phyloP scores from a whole-genome alignment of 2,113 vertebrate species.

The Henicopernis longicauda region DNA sequence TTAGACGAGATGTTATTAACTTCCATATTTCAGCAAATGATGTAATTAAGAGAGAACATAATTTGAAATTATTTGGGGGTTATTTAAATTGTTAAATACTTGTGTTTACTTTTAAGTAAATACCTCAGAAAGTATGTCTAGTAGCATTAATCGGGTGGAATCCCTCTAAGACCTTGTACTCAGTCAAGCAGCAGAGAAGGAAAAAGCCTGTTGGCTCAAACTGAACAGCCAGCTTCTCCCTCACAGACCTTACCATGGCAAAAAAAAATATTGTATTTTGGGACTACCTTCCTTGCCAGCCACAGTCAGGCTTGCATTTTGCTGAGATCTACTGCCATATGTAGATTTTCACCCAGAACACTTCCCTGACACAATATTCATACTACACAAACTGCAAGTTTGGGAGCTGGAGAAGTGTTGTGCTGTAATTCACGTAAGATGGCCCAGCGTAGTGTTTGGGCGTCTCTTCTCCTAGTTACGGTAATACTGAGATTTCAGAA shows the following conservation, averaged over 20 bases:
- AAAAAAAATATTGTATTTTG: background rate
- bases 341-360: background rate
- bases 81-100: background rate
- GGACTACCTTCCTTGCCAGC: background rate
- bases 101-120: background rate
- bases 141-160: background rate
- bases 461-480: background rate
- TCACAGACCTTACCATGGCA: background rate
- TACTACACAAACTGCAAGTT: background rate
- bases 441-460: accelerated
- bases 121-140: background rate
- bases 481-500: background rate
- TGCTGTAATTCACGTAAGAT: background rate
- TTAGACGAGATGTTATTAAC: background rate
- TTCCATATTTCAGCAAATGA: background rate
- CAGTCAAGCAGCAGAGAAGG: background rate
- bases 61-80: background rate
- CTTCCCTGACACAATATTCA: background rate
- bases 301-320: background rate
- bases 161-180: background rate
- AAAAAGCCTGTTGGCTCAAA: background rate
- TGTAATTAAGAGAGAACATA: background rate
- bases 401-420: background rate
- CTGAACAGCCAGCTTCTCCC: background rate
- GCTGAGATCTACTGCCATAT: background rate